Evolutionary conservation across 2,113 vertebrate genomes (phyloP).

Genomic region (Rhea americana): DNA sequence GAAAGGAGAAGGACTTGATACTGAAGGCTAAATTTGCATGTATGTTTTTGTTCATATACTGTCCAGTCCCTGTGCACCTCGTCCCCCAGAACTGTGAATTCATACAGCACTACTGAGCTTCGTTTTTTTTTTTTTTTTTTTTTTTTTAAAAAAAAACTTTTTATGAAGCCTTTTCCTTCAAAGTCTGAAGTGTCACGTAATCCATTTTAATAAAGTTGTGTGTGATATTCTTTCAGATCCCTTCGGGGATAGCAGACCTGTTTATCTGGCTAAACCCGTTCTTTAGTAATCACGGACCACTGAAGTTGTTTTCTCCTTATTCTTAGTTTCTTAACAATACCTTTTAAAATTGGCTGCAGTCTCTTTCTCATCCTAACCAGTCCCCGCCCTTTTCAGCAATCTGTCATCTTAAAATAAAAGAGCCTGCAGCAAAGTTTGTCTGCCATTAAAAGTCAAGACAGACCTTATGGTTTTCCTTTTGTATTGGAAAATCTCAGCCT

Average conservation of each 20-base stretch:
- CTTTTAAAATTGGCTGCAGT: constrained; percentile 78
- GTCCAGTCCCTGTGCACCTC: background rate
- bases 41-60: background rate
- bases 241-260: constrained; percentile 75
- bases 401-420: constrained; percentile 75
- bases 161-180: constrained; percentile 56
- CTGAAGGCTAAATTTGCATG: background rate
- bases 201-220: constrained; percentile 81
- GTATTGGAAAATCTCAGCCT: constrained; percentile 67
- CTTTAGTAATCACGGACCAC: constrained; percentile 83
- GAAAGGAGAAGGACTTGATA: background rate
- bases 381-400: constrained; percentile 66
- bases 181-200: constrained; percentile 76
- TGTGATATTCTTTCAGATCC: constrained; percentile 83
- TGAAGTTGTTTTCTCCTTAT: constrained; percentile 80
- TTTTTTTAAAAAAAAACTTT: background rate
- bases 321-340: constrained; percentile 83
- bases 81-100: constrained; percentile 18
- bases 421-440: constrained; percentile 69
- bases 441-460: constrained; percentile 65
- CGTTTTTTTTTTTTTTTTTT: too few relatives aligned
- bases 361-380: constrained; percentile 56
- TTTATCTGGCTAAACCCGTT: constrained; percentile 84
- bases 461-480: constrained; percentile 65
- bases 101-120: background rate